Percentiles rank a stretch among this genome's conserved stretches.
phyloP scores from a whole-genome alignment of 2,888 invertebrate genomes.

The Buathra laborator region DNA sequence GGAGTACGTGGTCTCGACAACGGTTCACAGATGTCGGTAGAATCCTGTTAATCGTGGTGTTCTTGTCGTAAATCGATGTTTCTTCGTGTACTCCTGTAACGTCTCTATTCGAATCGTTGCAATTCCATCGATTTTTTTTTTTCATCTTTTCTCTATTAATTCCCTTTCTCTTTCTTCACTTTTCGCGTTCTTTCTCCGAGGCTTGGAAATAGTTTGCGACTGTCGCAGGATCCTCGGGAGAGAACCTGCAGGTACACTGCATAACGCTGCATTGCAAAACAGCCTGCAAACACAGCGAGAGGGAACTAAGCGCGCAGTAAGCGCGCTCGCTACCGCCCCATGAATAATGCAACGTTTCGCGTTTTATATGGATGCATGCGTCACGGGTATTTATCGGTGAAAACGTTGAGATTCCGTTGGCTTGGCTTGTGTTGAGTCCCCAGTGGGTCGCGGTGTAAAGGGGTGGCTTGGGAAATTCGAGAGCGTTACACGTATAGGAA shows the following conservation, averaged over 20 bases:
- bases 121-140: background rate
- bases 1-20: constrained; percentile 77
- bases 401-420: constrained; percentile 74
- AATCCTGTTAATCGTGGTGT: constrained; percentile 62
- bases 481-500: background rate
- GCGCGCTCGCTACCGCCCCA: constrained; percentile 67
- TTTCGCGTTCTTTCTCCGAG: constrained; percentile 4
- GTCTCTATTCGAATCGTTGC: background rate
- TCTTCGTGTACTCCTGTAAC: constrained; percentile 8
- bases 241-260: background rate
- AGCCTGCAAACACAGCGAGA: constrained; percentile 43
- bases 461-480: constrained; percentile 31
- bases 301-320: constrained; percentile 74
- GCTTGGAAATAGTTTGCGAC: constrained; percentile 33
- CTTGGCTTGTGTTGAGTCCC: constrained; percentile 39
- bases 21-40: constrained; percentile 84
- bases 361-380: constrained; percentile 73
- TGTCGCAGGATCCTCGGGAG: constrained; percentile 26
- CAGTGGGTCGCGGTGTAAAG: constrained; percentile 35
- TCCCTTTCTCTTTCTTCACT: background rate
- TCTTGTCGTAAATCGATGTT: constrained; percentile 46
- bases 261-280: constrained; percentile 66
- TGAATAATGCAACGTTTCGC: constrained; percentile 79
- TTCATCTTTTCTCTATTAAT: constrained; percentile 7
- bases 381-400: constrained; percentile 75